Evolutionary conservation across 2,797 vertebrate species (phyloP), one percentile per base, ranked within the genome.

Genomic region (Pseudotriccus pelzelni): DNA sequence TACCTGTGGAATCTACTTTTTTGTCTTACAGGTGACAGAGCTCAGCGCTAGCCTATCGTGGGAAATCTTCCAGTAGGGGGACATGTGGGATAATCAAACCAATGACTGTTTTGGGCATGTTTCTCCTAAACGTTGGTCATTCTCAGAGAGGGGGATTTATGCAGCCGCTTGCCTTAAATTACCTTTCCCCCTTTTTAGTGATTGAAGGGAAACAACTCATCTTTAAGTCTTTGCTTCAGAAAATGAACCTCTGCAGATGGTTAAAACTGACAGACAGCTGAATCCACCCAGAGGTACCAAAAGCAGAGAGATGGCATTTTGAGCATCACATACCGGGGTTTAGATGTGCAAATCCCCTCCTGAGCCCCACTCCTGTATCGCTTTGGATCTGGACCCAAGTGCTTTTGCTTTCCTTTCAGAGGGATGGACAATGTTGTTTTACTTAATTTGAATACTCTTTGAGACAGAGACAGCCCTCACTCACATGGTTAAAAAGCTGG

Each of bases 151-250:
- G 20, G n/a, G 4, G 32, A 27, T 73, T 87, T 79, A 18, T 36
- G 28, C 58, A 64, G 60, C n/a, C 23, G 30, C 64, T 56, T 82
- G n/a, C 72, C 68, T 74, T 72, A 60, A 89, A 83, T 83, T 59
- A 63, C 25, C 32, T 41, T 12, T n/a, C 37, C 83, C 60, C 16
- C 20, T 62, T 78, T 55, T 11, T 44, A 75, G n/a, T 10, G 32
- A 14, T 25, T 64, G 60, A 78, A 79, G 24, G 27, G 23, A 92
- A 92, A 69, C 11, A 47, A n/a, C 53, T 91, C 10, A 49, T 70
- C 27, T 37, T 60, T 18, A 93, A 75, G 12, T 14, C 64, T 91
- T 64, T 32, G 6, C 76, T 62, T 69, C 1, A 68, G 58, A 84
- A 36, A 49, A 14, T 3, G 22, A 64, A 64, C 22, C 30, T 55